These are phyloP conservation scores for Heliconius hermathena DNA, from an alignment of 1,140 invertebrate genomes.

Conservation along the genomic window DNA sequence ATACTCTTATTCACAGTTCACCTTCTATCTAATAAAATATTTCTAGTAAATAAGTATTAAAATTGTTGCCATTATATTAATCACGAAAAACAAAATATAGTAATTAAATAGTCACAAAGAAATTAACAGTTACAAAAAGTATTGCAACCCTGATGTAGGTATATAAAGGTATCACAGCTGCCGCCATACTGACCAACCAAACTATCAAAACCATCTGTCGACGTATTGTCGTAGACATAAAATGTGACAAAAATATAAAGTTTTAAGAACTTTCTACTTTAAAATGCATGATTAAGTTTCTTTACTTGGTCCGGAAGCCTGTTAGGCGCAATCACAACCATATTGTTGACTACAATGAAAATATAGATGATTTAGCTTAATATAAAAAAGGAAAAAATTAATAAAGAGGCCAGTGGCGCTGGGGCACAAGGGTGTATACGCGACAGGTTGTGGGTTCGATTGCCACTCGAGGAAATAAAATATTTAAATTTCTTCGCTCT, in stretches of 20 bases:
- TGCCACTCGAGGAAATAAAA: not conserved
- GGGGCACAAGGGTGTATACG: too few species aligned
- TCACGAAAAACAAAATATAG: too few species aligned
- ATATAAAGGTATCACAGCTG: conserved; percentile 19
- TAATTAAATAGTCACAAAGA: not conserved
- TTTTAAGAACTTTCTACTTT: conserved; percentile 17
- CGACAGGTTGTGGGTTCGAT: not conserved
- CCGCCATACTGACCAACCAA: conserved; percentile 27
- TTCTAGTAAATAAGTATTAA: too few species aligned
- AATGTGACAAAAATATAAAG: conserved; percentile 23
- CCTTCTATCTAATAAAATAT: too few species aligned
- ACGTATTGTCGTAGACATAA: conserved; percentile 20
- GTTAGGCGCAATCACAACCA: not conserved
- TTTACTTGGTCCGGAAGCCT: not conserved
- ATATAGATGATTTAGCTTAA: not conserved
- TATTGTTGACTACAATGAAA: not conserved
- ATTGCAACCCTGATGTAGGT: not conserved
- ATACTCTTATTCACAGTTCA: too few species aligned
- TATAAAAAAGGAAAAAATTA: too few species aligned
- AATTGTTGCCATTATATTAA: too few species aligned
- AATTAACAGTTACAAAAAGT: not conserved
- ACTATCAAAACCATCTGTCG: conserved; percentile 30
- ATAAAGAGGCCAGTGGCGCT: not conserved
- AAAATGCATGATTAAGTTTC: not conserved
- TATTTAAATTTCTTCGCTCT: not conserved